Conservation (phyloP, 2,113 vertebrate species). For the Peromyscus leucopus region DNA sequence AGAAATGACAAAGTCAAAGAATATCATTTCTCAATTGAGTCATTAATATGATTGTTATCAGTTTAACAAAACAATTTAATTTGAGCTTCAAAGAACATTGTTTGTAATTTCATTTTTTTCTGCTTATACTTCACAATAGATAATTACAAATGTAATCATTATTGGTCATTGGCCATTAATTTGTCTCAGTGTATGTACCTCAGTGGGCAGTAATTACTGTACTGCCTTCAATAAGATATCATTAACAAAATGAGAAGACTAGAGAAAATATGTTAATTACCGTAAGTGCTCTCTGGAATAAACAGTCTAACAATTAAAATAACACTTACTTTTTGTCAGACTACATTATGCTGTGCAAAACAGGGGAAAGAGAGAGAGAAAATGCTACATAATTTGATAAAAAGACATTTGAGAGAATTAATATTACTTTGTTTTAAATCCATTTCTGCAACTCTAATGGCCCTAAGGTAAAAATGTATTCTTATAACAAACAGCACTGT, state of each 20-base stretch:
- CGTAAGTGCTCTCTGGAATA: constrained; percentile 87
- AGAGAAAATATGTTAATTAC: constrained; percentile 89
- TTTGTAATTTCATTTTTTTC: constrained; percentile 82
- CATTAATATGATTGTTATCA: constrained; percentile 77
- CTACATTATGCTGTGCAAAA: constrained; percentile 75
- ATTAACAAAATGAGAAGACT: constrained; percentile 91
- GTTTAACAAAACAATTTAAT: constrained; percentile 79
- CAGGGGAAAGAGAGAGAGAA: background rate
- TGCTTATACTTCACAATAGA: constrained; percentile 85
- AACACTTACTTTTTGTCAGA: constrained; percentile 84
- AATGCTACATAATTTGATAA: constrained; percentile 60
- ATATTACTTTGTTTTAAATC: constrained; percentile 74
- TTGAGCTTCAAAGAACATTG: constrained; percentile 79
- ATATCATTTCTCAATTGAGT: constrained; percentile 70
- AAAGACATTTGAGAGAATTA: background rate
- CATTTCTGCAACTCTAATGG: constrained; percentile 61
- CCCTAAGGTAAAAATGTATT: constrained; percentile 42
- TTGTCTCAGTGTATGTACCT: constrained; percentile 88
- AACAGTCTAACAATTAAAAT: constrained; percentile 86
- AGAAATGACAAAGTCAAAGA: constrained; percentile 58
- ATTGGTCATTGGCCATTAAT: constrained; percentile 91
- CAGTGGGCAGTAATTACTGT: constrained; percentile 89
- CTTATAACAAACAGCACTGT: constrained; percentile 34
- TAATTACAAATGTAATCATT: constrained; percentile 88
- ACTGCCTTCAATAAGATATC: constrained; percentile 88